Conservation (phyloP, 2,113 vertebrate genomes). For the Bagarius yarrelli region DNA sequence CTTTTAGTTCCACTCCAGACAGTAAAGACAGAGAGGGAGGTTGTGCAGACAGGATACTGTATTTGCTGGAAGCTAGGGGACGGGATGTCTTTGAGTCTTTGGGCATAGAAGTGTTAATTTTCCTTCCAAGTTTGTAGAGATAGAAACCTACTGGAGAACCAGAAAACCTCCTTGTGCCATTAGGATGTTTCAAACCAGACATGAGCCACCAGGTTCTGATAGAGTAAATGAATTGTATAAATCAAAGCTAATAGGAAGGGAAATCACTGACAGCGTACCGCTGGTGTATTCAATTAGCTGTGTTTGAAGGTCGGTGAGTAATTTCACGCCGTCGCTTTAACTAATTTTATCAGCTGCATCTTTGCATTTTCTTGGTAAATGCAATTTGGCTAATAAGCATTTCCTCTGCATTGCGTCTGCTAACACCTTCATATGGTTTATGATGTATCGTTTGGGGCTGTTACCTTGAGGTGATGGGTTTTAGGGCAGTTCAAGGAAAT, state of each 20-base stretch:
- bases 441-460: slow-evolving; percentile 41
- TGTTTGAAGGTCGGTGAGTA: slow-evolving; percentile 42
- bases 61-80: neutral
- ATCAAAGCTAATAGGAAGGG: slow-evolving; percentile 38
- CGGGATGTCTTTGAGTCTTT: neutral
- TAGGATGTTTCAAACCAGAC: neutral
- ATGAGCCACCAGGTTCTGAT: slow-evolving; percentile 1
- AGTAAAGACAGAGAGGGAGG: neutral
- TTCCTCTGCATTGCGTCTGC: slow-evolving; percentile 24
- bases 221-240: slow-evolving; percentile 41
- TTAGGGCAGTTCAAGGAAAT: slow-evolving; percentile 6
- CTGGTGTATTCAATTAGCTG: slow-evolving; percentile 41
- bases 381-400: neutral
- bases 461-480: neutral
- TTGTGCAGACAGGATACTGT: neutral
- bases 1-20: neutral
- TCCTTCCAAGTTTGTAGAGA: neutral
- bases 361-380: slow-evolving; percentile 17
- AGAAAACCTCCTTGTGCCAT: neutral
- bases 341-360: slow-evolving; percentile 40
- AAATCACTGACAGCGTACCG: neutral
- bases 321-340: slow-evolving; percentile 36
- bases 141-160: neutral
- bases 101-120: neutral
- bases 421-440: slow-evolving; percentile 41